Evolutionary conservation across 2,888 invertebrate genomes (phyloP), one percentile per base, ranked within the genome.

Genomic region (Platynereis dumerilii): DNA sequence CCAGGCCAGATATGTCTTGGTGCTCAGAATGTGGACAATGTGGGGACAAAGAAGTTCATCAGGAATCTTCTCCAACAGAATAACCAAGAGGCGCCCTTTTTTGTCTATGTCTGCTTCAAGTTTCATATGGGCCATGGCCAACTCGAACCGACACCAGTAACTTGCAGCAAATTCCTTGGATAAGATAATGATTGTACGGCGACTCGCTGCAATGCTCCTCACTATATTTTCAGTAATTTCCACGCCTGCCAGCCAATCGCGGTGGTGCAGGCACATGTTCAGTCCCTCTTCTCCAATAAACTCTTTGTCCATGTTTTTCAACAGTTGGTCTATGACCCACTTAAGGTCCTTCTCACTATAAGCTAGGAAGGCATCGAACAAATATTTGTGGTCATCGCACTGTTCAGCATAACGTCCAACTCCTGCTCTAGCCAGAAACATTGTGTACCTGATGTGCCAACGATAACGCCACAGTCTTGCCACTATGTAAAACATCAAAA

Each of bases 91-190:
- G 17, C n/a, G 24, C 2, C n/a, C 7, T 15, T 12, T 26, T 5
- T 17, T 24, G 27, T 24, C 7, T 5, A 7, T 24, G 7, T 55
- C 55, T 24, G 27, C 12, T 7, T 34, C 17, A 3, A 55, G 55
- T 55, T 55, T 55, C 22, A 22, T n/a, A 7, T 55, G 55, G 10
- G 55, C 55, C 55, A 55, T 12, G 72, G 89, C 88, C 88, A 90
- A 88, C 80, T 91, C 91, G 71, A 90, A 90, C 74, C 90, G 89
- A 74, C 91, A 91, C 91, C 91, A 91, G 69, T 90, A 89, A 71
- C 90, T 90, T 10, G 87, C 82, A 10, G 90, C 80, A 78, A 90
- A 91, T 69, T 86, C 84, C 48, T 87, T 85, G 0, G 90, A 90
- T 17, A 91, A 86, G 10, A 91, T 86, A 64, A 91, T 80, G 83